phyloP scores from a whole-genome alignment of 2,888 invertebrate species.

The Diplazon laetatorius region DNA sequence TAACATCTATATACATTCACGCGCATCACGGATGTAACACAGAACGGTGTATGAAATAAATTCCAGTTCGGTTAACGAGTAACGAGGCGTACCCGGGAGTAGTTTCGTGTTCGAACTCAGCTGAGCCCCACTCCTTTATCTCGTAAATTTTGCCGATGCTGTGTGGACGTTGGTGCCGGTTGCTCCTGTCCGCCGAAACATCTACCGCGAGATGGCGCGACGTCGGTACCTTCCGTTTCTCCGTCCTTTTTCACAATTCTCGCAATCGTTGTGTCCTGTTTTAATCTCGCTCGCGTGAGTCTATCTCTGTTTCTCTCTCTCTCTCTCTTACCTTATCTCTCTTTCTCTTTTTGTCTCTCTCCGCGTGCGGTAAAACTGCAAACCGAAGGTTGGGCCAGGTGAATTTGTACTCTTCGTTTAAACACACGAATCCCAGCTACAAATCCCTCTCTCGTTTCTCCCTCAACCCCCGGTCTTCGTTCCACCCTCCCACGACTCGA shows the following conservation, averaged over 20 bases:
- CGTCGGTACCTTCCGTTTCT: slow-evolving; percentile 24
- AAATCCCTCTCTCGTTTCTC: slow-evolving; percentile 53
- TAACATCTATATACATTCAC: slow-evolving; percentile 45
- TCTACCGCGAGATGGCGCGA: slow-evolving; percentile 20
- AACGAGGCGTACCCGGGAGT: slow-evolving; percentile 64
- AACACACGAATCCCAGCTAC: slow-evolving; percentile 58
- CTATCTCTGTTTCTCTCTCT: not conserved
- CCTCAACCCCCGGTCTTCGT: not conserved
- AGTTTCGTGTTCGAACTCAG: slow-evolving; percentile 65
- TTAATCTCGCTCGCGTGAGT: too few relatives aligned
- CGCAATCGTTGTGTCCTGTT: not conserved
- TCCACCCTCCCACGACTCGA: slow-evolving; percentile 22
- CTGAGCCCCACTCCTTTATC: slow-evolving; percentile 58
- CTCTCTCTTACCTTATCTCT: slow-evolving; percentile 1
- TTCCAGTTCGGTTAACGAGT: slow-evolving; percentile 65
- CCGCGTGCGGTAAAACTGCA: slow-evolving; percentile 29
- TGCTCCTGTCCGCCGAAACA: slow-evolving; percentile 5
- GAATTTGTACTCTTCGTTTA: slow-evolving; percentile 48
- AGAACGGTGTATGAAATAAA: slow-evolving; percentile 63
- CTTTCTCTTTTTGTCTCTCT: not conserved
- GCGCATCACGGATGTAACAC: slow-evolving; percentile 30
- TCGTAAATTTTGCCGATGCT: slow-evolving; percentile 59
- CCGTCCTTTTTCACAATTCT: slow-evolving; percentile 11
- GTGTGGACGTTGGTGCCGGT: slow-evolving; percentile 36
- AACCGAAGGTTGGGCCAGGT: slow-evolving; percentile 17